These are phyloP conservation scores for Pipistrellus nathusii DNA, from an alignment of 2,797 vertebrate species.

Conservation along the genomic window DNA sequence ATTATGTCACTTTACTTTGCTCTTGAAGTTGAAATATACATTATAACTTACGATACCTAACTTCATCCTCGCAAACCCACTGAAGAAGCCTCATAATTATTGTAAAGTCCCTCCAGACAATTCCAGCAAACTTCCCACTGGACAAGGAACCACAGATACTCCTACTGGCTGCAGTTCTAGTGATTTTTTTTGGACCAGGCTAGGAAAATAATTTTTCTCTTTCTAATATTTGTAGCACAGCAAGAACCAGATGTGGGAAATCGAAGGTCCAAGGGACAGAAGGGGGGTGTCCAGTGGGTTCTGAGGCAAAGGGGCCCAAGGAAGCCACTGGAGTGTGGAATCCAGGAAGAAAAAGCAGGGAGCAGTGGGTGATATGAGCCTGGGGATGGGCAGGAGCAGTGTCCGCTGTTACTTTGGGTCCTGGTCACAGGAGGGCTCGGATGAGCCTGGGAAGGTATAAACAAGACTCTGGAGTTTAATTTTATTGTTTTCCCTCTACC, in stretches of 20 bases:
- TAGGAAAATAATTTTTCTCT: neutral
- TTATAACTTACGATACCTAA: neutral
- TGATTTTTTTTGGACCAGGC: constrained; percentile 16
- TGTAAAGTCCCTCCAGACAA: neutral
- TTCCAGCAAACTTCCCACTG: neutral
- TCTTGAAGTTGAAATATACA: neutral
- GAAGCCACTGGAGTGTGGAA: neutral
- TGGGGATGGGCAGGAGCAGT: no score
- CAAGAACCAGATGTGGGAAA: neutral
- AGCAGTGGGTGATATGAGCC: accelerated
- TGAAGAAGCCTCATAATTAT: neutral
- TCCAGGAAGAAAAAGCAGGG: neutral
- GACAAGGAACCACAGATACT: neutral
- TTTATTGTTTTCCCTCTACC: neutral
- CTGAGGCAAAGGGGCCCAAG: neutral
- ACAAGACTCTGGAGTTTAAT: neutral
- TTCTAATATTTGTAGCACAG: neutral
- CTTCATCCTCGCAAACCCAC: neutral
- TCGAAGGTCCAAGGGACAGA: neutral
- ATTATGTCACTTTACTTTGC: neutral
- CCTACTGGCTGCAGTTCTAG: neutral
- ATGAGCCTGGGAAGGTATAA: neutral
- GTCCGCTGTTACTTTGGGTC: neutral
- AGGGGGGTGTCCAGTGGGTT: neutral
- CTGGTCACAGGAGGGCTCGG: neutral